Base-by-base conservation (phyloP, 2,888 invertebrate species). In the Tipula unca region DNA sequence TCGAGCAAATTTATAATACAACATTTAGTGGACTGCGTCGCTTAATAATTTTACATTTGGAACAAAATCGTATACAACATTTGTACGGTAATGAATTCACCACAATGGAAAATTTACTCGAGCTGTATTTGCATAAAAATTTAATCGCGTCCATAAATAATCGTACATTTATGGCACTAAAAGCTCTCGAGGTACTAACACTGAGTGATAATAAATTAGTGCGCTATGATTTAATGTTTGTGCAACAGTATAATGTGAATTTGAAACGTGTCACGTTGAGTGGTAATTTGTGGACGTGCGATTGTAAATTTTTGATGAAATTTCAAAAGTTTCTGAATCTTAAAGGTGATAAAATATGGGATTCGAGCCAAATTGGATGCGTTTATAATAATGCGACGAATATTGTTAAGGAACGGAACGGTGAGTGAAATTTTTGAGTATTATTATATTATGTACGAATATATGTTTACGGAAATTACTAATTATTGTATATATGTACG, bases 271-370 rank as follows among this genome's bases (percentile, higher is more conserved):
- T 98, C 88, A 95, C 95, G 86, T 92, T 98, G 87, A 93, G 95
- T 86, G 94, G 94, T 88, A 98, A 98, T 90, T 95, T 95, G 85
- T 98, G 97, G 97, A 96, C 96, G 87, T 98, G 98, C 91, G 96
- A 97, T 89, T 98, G 98, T 91, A 93, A 94, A 88, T 97, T 96
- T 90, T 91, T 97, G 88, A 94, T 95, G 88, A 94, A 94, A 89
- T 96, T 95, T 89, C 94, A 96, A 88, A 93, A 93, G 88, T 97
- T 96, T 94, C 93, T 97, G 89, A 94, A 94, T 88, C 93, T 94
- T 87, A 96, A 96, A 90, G 92, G 94, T 84, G 95, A 94, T 86
- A 96, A 96, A 92, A 95, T 97, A 85, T 93, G 94, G 87, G 97
- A 97, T 89, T 94, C 95, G 85, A 92, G 93, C 87, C 94, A 93